Evolutionary conservation across 1,140 invertebrate genomes (phyloP).

Genomic region (Cylas formicarius): DNA sequence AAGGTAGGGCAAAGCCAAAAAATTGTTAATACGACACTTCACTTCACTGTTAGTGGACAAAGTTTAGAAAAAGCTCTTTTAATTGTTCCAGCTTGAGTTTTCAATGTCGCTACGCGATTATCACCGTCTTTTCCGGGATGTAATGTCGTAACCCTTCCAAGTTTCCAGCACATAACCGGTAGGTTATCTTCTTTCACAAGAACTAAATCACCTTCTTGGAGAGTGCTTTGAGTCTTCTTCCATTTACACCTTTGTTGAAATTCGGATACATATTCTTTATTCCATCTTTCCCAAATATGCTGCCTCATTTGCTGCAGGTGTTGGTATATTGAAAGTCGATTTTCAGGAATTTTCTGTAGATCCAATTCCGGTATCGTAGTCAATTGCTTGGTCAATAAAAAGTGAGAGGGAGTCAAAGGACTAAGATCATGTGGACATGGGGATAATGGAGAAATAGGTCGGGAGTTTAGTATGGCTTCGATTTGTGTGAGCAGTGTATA

Average conservation of each 20-base stretch:
- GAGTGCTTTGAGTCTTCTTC: too few species aligned
- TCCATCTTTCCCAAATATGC: constrained; percentile 14
- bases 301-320: constrained; percentile 10
- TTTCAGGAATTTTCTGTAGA: constrained; percentile 9
- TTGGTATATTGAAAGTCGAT: constrained; percentile 11
- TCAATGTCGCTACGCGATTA: constrained; percentile 2
- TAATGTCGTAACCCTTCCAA: constrained; percentile 32
- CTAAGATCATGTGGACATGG: constrained; percentile 8
- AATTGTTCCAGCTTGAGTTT: too few species aligned
- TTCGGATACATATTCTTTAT: constrained; percentile 33
- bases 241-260: constrained; percentile 19
- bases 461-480: constrained; percentile 10
- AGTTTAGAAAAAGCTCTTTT: too few species aligned
- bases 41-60: too few species aligned
- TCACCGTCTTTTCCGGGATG: constrained; percentile 33
- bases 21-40: too few species aligned
- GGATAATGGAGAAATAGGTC: constrained; percentile 7
- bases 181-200: not conserved
- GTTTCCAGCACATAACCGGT: constrained; percentile 24
- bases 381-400: constrained; percentile 9
- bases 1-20: too few species aligned
- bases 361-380: constrained; percentile 8
- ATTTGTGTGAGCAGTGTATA: constrained; percentile 5
- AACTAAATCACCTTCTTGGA: constrained; percentile 2
- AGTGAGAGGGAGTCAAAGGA: constrained; percentile 10